Base-by-base conservation (phyloP, 1,140 invertebrate genomes). In the Colletes gigas region DNA sequence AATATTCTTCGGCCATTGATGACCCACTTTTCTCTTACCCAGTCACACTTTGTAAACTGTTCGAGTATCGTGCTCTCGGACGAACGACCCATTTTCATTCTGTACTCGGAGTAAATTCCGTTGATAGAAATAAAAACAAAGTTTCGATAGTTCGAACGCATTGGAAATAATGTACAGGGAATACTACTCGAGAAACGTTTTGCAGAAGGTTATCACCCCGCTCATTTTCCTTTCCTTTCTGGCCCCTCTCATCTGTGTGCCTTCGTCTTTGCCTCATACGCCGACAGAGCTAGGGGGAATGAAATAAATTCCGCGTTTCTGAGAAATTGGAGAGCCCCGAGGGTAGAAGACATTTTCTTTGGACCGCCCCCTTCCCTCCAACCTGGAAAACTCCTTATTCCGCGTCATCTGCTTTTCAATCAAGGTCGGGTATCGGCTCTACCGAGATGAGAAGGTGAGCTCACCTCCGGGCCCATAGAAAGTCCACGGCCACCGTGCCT, bases 321-420 rank as follows among this genome's bases (percentile, higher is more conserved):
- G 85, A 84, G 85, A 88, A 87, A 88, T 88, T 87, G 86, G 78
- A 87, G 86, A 88, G 85, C 86, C 86, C 73, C 86, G 39, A 78
- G 82, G 85, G 82, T 71, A 79, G 85, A 86, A 87, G 85, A 87
- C 85, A 87, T 86, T 87, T 87, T 86, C 85, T 74, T 70, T 84
- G 85, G 86, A 75, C 81, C 81, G n/a, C 67, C 54, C 65, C 30
- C 68, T 72, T n/a, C 67, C 60, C 47, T 52, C 21, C 14, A 14
- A 55, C 30, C 71, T 62, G 57, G 82, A 73, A 88, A 88, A 88
- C 85, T 88, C 86, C 82, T 88, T 88, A 88, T 88, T 88, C 86
- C 85, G 78, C 86, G 86, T 88, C 86, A 88, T 88, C 86, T 88
- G 85, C 82, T 88, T 88, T 88, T 88, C 86, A 88, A 88, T 88